Conservation (phyloP, 2,888 invertebrate species). For the Agriopis marginaria region DNA sequence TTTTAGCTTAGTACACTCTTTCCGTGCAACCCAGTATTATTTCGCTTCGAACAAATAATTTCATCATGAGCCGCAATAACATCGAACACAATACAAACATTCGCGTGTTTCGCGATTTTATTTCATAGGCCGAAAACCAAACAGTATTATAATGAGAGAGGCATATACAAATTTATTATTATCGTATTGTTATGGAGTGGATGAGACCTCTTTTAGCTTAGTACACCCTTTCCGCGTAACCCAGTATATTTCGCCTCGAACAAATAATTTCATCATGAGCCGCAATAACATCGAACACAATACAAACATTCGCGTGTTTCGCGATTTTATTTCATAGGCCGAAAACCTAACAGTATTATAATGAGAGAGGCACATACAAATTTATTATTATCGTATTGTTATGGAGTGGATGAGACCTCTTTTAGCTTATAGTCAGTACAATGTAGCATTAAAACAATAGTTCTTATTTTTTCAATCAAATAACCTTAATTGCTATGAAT, state of each 20-base stretch:
- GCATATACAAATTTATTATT: conserved; percentile 43
- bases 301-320: conserved; percentile 26
- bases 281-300: conserved; percentile 9
- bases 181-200: conserved; percentile 46
- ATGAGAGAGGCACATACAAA: conserved; percentile 42
- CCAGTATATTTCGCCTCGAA: neutral
- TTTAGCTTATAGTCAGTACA: no score
- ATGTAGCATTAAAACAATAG: no score
- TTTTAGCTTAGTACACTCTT: no score
- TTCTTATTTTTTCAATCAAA: no score
- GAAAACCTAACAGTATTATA: conserved; percentile 41
- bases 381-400: conserved; percentile 45
- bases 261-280: conserved; percentile 2
- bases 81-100: conserved; percentile 19
- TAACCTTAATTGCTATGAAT: no score
- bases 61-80: conserved; percentile 9
- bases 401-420: no score
- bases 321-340: conserved; percentile 33
- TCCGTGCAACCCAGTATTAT: no score
- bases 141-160: conserved; percentile 41
- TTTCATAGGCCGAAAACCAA: conserved; percentile 37
- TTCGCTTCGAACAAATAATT: neutral
- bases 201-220: no score
- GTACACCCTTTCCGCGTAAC: no score
- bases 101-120: conserved; percentile 28